Evolutionary conservation across 64 coral and sea anemone species (phyloP).

Genomic region (Pachyseris speciosa): DNA sequence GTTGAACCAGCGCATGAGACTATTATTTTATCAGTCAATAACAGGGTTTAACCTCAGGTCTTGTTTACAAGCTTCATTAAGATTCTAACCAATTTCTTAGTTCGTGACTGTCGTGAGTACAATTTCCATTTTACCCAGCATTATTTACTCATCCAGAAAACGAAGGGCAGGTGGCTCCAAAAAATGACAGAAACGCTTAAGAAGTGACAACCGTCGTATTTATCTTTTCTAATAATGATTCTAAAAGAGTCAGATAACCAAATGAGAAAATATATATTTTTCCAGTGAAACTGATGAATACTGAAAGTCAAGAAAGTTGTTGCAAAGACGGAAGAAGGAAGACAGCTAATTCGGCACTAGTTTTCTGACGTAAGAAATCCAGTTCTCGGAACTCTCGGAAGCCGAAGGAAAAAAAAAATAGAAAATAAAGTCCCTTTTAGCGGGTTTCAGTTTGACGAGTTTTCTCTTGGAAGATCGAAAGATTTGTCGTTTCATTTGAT

Average conservation of each 20-base stretch:
- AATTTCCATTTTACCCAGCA: not conserved
- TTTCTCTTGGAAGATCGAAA: too few species aligned
- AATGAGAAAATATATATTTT: not conserved
- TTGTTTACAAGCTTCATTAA: not conserved
- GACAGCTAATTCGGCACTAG: not conserved
- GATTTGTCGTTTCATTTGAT: too few species aligned
- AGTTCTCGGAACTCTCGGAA: too few species aligned
- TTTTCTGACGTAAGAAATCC: not conserved
- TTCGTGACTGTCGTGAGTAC: not conserved
- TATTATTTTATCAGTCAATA: not conserved
- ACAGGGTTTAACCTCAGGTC: not conserved
- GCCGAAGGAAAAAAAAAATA: too few species aligned
- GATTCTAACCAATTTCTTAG: not conserved
- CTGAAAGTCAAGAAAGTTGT: not conserved
- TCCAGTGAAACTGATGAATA: too few species aligned
- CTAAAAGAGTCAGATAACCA: not conserved
- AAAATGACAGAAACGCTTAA: not conserved
- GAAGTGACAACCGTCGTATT: not conserved
- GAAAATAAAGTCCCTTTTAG: too few species aligned
- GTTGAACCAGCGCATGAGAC: not conserved
- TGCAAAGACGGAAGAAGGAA: not conserved
- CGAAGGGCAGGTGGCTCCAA: not conserved
- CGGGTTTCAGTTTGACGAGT: too few species aligned
- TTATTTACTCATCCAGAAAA: not conserved
- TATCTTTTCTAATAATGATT: constrained; percentile 12